These are phyloP conservation scores for Cyrtorhinus lividipennis DNA, from an alignment of 1,140 invertebrate genomes.

Conservation along the genomic window DNA sequence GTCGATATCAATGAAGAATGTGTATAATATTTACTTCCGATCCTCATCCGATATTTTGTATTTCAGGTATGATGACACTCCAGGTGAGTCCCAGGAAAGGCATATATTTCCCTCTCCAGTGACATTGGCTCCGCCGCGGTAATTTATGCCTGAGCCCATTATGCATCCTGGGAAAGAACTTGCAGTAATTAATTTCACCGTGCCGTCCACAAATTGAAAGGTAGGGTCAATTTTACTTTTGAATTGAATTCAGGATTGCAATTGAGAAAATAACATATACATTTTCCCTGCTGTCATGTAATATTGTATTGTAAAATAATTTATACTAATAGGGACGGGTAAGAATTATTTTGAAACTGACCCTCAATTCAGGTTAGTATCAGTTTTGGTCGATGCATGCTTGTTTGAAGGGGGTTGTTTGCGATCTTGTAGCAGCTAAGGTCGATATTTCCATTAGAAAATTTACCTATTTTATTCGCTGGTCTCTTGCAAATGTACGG, in stretches of 20 bases:
- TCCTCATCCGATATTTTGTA: constrained; percentile 27
- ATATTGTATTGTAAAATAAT: too few species aligned
- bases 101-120: constrained; percentile 34
- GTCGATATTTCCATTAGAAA: too few species aligned
- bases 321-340: too few species aligned
- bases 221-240: too few species aligned
- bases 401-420: too few species aligned
- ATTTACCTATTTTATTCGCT: constrained; percentile 35
- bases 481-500: constrained; percentile 37
- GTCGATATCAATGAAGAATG: neutral
- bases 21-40: neutral
- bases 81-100: constrained; percentile 34
- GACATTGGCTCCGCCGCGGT: constrained; percentile 37
- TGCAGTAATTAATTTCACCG: neutral
- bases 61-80: constrained; percentile 30
- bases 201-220: neutral
- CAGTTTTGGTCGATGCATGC: too few species aligned
- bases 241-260: too few species aligned
- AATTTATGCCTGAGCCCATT: constrained; percentile 35
- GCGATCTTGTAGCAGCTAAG: too few species aligned
- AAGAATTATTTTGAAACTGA: too few species aligned
- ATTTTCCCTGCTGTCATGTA: too few species aligned
- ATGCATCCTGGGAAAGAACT: constrained; percentile 32
- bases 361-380: too few species aligned
- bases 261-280: too few species aligned